Conservation (phyloP, 2,113 vertebrate genomes). For the Rissa tridactyla region DNA sequence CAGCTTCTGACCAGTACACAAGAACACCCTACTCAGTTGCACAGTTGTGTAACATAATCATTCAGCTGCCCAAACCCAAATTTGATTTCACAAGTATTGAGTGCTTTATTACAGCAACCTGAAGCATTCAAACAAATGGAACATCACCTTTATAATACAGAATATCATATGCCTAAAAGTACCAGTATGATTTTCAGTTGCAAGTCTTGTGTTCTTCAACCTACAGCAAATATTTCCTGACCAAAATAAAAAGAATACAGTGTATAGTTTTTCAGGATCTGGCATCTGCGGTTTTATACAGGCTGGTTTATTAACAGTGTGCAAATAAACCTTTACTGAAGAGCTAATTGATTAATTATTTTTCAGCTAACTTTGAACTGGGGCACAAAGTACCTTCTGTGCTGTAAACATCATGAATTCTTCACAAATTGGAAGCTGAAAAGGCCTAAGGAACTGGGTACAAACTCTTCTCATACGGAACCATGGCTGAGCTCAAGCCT, state of each 20-base stretch:
- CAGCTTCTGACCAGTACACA: conserved; percentile 11
- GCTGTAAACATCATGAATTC: conserved; percentile 82
- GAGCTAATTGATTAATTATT: conserved; percentile 58
- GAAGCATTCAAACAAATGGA: conserved; percentile 83
- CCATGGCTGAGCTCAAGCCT: conserved; percentile 65
- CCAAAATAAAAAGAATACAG: conserved; percentile 75
- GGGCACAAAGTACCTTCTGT: conserved; percentile 80
- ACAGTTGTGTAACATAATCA: conserved; percentile 1
- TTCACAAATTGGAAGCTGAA: conserved; percentile 72
- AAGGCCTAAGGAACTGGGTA: conserved; percentile 61
- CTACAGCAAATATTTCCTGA: conserved; percentile 63
- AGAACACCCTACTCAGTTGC: background rate
- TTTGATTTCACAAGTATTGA: conserved; percentile 78
- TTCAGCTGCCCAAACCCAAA: conserved; percentile 44
- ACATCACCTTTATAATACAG: conserved; percentile 81
- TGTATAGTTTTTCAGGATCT: conserved; percentile 75
- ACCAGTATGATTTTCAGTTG: conserved; percentile 76
- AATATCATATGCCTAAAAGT: conserved; percentile 83
- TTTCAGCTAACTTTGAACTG: conserved; percentile 73
- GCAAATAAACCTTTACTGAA: conserved; percentile 79
- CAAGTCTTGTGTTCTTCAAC: conserved; percentile 81
- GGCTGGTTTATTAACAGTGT: conserved; percentile 77
- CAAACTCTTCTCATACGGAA: conserved; percentile 63
- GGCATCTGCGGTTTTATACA: conserved; percentile 66
- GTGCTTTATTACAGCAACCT: conserved; percentile 89